Percentiles rank a stretch among this genome's conserved stretches.
These are phyloP conservation scores for Dermolepida albohirtum DNA, from an alignment of 2,888 invertebrate genomes.

Conservation along the genomic window DNA sequence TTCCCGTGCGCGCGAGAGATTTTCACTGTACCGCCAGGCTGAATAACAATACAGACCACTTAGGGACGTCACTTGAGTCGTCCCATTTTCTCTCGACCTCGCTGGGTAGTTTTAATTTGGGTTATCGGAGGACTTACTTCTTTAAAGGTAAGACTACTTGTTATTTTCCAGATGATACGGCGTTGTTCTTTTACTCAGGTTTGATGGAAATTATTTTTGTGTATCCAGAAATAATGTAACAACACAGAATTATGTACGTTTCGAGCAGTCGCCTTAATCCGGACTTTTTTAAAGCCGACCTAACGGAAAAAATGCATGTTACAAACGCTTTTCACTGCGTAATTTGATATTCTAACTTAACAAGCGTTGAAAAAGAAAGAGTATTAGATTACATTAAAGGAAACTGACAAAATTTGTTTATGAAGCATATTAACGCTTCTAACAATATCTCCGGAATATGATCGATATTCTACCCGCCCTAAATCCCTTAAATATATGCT, in stretches of 20 bases:
- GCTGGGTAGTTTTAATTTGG: slow-evolving; percentile 43
- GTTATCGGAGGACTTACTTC: slow-evolving; percentile 39
- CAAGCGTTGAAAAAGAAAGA: too few species aligned
- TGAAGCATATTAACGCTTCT: not conserved
- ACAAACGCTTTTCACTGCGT: too few species aligned
- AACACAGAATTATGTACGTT: too few species aligned
- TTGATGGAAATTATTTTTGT: not conserved
- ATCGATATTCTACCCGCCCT: slow-evolving; percentile 2
- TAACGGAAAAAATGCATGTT: too few species aligned
- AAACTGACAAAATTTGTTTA: too few species aligned
- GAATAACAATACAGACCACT: slow-evolving; percentile 41
- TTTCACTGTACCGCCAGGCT: slow-evolving; percentile 19
- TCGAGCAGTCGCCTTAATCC: too few species aligned
- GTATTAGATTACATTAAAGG: too few species aligned
- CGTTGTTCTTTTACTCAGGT: not conserved
- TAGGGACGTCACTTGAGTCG: slow-evolving; percentile 41
- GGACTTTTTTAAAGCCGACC: too few species aligned
- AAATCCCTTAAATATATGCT: slow-evolving; percentile 16
- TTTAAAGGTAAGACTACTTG: slow-evolving; percentile 4
- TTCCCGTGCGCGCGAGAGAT: slow-evolving; percentile 4
- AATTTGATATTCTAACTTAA: too few species aligned
- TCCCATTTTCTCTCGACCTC: slow-evolving; percentile 44
- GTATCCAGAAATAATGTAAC: not conserved
- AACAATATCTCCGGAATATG: not conserved
- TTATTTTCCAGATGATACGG: slow-evolving; percentile 2